Base-by-base conservation (phyloP, 1,140 invertebrate species). In the Microvelia longipes region DNA sequence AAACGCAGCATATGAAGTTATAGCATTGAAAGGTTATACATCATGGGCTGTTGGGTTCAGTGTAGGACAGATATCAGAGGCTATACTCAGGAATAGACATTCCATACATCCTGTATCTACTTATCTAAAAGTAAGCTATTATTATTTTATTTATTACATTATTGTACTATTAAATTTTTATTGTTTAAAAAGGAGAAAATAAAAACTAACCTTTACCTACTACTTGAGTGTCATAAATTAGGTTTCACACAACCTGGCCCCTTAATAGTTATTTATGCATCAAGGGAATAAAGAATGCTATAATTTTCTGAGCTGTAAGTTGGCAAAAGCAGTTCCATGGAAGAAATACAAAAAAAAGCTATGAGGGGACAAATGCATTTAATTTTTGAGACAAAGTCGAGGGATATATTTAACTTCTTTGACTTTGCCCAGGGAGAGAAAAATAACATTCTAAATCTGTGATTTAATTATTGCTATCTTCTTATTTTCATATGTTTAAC, bases 1-100 rank as follows among this genome's bases (percentile, higher is more conserved):
- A 88, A 29, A 84, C 82, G 82, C 83, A 73, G 92, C 91, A 13
- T 93, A 94, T 78, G 88, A 94, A 79, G 87, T 94, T n/a, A 93
- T 94, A 78, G 88, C 87, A 77, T 81, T 93, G 72, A 94, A 94
- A 80, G 91, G 92, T 0, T 94, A 93, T 79, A 94, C 92, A 1
- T 92, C 90, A 27, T 93, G 91, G 91, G 92, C 91, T 19, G 93
- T 94, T 75, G 91, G 92, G 15, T 81, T 94, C n/a, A 92, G 90
- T 75, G 85, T 91, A 0, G 84, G 90, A 1, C 83, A 87, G 71
- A 80, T 95, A 60, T 85, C 85, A 27, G 82, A 85, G 25, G 84
- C 88, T 29, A 88, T 95, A 72, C 77, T 95, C 63, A 82, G 86
- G 68, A 94, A 95, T 78, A 84, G 85, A 2, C 84, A 86, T 75